Evolutionary conservation across 2,888 invertebrate species (phyloP), one percentile per base, ranked within the genome.

Genomic region (Rambutsinella grinnellia): DNA sequence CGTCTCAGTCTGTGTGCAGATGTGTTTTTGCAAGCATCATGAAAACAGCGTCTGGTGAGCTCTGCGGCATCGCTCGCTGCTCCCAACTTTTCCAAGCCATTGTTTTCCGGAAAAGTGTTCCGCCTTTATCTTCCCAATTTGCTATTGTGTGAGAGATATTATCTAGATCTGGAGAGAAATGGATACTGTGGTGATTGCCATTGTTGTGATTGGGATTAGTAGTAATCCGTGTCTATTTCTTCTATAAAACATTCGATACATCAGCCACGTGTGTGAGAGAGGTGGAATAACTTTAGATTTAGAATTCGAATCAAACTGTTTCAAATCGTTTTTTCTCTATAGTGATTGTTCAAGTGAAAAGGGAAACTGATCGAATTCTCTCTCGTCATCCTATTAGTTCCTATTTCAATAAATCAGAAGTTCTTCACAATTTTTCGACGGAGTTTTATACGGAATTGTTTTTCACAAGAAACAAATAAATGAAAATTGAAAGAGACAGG

Each of bases 11-110:
- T 26, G 15, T n/a, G 54, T 23, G 5, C 58, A 36, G 69, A 46
- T 53, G 61, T 69, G 69, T 58, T 49, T 69, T 69, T 61, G 69
- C 69, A 61, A 69, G 27, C 60, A 69, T 53, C 62, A 49, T 13
- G 36, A 36, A 13, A 36, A 36, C 6, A 36, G 36, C 36, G 36
- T 36, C 36, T 36, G 5, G 36, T 36, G 36, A 13, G 36, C 36
- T 5, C 36, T 36, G 6, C 13, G 36, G 5, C 13, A 13, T 36
- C 36, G n/a, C n/a, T n/a, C n/a, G n/a, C n/a, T n/a, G n/a, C n/a
- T n/a, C n/a, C n/a, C n/a, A n/a, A n/a, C 13, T 36, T 36, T 36
- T 36, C 36, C 36, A 36, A 36, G 36, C 5, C 5, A 36, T 36
- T 36, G 13, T 36, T 36, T 36, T 13, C 36, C 13, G 36, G 36